phyloP scores from a whole-genome alignment of 2,797 vertebrate species.

The Phrynocephalus guinanensis region DNA sequence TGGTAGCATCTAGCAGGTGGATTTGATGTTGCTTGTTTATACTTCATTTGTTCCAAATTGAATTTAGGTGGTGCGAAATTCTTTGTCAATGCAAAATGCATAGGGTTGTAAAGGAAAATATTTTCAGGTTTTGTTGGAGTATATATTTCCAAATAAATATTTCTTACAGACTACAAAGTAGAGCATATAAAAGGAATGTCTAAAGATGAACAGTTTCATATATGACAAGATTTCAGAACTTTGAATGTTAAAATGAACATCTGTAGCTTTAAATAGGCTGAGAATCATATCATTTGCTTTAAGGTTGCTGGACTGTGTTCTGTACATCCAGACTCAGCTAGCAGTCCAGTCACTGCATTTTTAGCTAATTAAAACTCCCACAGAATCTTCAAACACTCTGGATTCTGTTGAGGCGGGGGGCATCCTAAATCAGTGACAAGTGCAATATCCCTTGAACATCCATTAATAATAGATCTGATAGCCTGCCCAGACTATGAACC shows the following conservation, averaged over 20 bases:
- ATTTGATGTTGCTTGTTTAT: no score
- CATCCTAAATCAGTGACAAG: background rate
- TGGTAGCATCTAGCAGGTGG: no score
- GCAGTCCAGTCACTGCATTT: background rate
- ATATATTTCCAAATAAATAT: background rate
- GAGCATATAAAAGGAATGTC: no score
- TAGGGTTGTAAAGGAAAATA: no score
- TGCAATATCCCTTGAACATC: background rate
- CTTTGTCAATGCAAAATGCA: background rate
- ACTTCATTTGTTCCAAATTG: no score
- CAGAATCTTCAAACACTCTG: background rate
- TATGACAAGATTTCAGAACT: background rate
- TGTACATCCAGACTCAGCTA: background rate
- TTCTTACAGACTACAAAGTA: background rate
- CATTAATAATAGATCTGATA: background rate
- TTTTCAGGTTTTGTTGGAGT: background rate
- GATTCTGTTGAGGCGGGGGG: background rate
- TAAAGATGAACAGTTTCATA: background rate
- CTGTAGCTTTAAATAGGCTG: background rate
- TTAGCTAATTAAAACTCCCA: background rate
- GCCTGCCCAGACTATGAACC: background rate
- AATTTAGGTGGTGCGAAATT: background rate
- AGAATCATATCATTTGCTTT: background rate
- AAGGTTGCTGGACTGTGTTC: background rate
- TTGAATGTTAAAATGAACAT: background rate